phyloP scores from a whole-genome alignment of 2,113 vertebrate species.

The Pseudorhombus dupliciocellatus region DNA sequence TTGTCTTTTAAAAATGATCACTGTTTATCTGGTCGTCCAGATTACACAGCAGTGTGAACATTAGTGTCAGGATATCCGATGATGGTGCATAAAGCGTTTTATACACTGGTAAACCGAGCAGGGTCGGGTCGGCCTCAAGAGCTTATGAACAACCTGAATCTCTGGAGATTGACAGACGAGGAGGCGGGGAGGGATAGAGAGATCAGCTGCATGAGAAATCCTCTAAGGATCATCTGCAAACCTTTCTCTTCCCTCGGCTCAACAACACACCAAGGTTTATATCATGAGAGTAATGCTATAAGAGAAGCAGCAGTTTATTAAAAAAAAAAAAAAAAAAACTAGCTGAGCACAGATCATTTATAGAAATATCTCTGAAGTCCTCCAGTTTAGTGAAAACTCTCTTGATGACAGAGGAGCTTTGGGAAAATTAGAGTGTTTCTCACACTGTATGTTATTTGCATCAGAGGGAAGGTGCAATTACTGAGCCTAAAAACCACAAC shows the following conservation, averaged over 20 bases:
- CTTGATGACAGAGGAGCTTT: constrained; percentile 54
- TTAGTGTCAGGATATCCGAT: constrained; percentile 48
- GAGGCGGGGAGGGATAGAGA: constrained; percentile 45
- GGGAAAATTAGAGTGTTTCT: constrained; percentile 46
- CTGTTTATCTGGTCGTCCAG: constrained; percentile 14
- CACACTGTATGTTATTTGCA: constrained; percentile 48
- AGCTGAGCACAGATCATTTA: not conserved
- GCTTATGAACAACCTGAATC: constrained; percentile 63
- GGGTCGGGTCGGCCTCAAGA: constrained; percentile 56
- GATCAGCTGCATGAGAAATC: constrained; percentile 56
- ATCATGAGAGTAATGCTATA: constrained; percentile 1
- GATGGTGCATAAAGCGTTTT: constrained; percentile 44
- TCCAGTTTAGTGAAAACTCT: constrained; percentile 11
- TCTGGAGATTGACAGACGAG: constrained; percentile 46
- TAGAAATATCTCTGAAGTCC: not conserved
- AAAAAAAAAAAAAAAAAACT: constrained; percentile 1
- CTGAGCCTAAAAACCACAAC: constrained; percentile 46
- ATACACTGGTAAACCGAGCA: constrained; percentile 37
- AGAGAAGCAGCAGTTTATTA: not conserved
- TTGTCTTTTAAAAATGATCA: constrained; percentile 3
- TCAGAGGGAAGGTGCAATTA: constrained; percentile 57
- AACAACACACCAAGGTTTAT: constrained; percentile 27
- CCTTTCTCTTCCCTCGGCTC: constrained; percentile 39
- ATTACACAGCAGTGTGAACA: constrained; percentile 53
- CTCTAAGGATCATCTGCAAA: constrained; percentile 45